Conservation (phyloP, 2,888 invertebrate species). For the Argynnis bischoffii region DNA sequence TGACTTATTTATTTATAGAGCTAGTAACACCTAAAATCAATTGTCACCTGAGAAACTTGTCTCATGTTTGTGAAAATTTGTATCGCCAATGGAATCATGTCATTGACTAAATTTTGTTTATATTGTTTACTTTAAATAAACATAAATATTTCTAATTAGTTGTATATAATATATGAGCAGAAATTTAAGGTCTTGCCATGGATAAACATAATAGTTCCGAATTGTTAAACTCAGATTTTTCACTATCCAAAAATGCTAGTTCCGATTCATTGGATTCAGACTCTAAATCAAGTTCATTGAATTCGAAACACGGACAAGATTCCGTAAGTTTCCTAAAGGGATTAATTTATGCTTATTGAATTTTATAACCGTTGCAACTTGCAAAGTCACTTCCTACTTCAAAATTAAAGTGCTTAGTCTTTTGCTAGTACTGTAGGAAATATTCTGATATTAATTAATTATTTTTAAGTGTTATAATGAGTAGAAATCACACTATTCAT, state of each 20-base stretch:
- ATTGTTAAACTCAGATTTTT: conserved; percentile 84
- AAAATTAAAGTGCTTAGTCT: conserved; percentile 31
- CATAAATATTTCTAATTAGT: neutral
- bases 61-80: conserved; percentile 6
- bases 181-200: conserved; percentile 60
- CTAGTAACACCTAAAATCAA: conserved; percentile 4
- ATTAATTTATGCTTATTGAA: conserved; percentile 72
- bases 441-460: neutral
- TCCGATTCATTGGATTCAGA: conserved; percentile 92
- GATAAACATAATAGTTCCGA: conserved; percentile 86
- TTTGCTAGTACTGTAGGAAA: neutral
- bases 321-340: conserved; percentile 85
- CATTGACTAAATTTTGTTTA: conserved; percentile 18
- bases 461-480: conserved; percentile 49
- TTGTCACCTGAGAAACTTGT: neutral
- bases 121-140: conserved; percentile 8
- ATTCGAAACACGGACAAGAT: conserved; percentile 91
- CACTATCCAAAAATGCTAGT: conserved; percentile 88
- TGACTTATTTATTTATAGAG: no score
- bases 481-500: conserved; percentile 60
- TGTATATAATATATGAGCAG: neutral
- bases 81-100: conserved; percentile 20
- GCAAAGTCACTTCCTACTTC: conserved; percentile 61
- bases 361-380: conserved; percentile 57
- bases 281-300: conserved; percentile 92